phyloP scores from a whole-genome alignment of 2,113 vertebrate species.

The Aspidoscelis tigris region DNA sequence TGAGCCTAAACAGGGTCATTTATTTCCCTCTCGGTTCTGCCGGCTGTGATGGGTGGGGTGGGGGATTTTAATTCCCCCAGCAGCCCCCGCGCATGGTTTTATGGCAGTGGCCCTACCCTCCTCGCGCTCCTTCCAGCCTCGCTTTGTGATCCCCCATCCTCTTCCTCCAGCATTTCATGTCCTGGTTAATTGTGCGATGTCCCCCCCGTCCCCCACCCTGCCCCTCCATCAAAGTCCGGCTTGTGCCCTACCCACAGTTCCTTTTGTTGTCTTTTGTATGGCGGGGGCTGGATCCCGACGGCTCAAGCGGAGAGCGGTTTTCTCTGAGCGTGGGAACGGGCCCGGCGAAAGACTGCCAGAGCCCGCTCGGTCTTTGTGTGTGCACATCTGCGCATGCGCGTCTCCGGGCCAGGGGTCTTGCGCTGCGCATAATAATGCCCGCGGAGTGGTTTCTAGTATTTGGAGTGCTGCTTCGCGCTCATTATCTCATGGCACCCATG shows the following conservation, averaged over 20 bases:
- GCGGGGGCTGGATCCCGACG: neutral
- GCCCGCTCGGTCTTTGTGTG: neutral
- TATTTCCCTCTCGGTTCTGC: neutral
- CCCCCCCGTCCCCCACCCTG: neutral
- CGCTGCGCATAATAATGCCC: neutral
- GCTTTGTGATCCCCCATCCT: neutral
- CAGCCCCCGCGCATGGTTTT: too few species aligned
- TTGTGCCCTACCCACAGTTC: neutral
- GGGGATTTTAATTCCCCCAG: neutral
- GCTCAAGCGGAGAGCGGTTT: neutral
- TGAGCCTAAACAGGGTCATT: neutral
- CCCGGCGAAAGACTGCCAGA: neutral
- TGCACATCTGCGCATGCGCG: neutral
- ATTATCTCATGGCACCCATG: too few species aligned
- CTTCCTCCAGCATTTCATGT: neutral
- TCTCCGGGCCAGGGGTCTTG: neutral
- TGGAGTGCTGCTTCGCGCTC: neutral
- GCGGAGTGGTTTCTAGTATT: too few species aligned
- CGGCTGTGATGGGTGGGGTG: neutral
- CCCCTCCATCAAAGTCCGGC: neutral
- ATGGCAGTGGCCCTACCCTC: neutral
- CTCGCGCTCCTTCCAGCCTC: neutral
- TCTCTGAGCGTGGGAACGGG: constrained; percentile 28
- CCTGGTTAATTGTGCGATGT: constrained; percentile 16
- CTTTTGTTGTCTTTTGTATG: constrained; percentile 29